phyloP scores from a whole-genome alignment of 1,140 invertebrate genomes.

The Bombus vancouverensis region DNA sequence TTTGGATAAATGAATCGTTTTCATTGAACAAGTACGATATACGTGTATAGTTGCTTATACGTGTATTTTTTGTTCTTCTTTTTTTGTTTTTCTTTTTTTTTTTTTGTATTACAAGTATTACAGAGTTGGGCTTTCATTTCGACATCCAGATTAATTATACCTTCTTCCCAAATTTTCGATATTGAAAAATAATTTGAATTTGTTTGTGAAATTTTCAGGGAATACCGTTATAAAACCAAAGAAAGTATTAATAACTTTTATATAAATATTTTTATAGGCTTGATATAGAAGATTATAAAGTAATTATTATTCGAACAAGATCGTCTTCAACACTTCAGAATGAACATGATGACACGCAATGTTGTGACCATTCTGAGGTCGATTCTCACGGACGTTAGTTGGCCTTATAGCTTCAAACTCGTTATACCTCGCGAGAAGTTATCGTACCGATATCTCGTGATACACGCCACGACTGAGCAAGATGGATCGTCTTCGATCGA shows the following conservation, averaged over 20 bases:
- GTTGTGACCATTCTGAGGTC: constrained; percentile 65
- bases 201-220: too few species aligned
- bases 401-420: constrained; percentile 61
- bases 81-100: neutral
- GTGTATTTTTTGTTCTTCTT: neutral
- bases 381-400: constrained; percentile 65
- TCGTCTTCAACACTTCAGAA: constrained; percentile 38
- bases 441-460: constrained; percentile 31
- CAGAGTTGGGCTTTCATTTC: neutral
- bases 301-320: neutral
- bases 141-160: neutral
- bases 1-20: too few species aligned
- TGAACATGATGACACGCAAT: constrained; percentile 47
- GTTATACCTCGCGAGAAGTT: constrained; percentile 37
- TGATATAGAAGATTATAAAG: too few species aligned
- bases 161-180: neutral
- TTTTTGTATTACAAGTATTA: neutral
- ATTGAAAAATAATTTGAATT: too few species aligned
- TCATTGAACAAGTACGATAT: neutral
- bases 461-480: constrained; percentile 26
- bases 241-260: too few species aligned
- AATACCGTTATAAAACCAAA: too few species aligned
- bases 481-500: constrained; percentile 42
- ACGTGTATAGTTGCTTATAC: too few species aligned
- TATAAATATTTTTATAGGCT: too few species aligned